phyloP scores from a whole-genome alignment of 1,140 invertebrate genomes.

The Cryptotermes secundus region DNA sequence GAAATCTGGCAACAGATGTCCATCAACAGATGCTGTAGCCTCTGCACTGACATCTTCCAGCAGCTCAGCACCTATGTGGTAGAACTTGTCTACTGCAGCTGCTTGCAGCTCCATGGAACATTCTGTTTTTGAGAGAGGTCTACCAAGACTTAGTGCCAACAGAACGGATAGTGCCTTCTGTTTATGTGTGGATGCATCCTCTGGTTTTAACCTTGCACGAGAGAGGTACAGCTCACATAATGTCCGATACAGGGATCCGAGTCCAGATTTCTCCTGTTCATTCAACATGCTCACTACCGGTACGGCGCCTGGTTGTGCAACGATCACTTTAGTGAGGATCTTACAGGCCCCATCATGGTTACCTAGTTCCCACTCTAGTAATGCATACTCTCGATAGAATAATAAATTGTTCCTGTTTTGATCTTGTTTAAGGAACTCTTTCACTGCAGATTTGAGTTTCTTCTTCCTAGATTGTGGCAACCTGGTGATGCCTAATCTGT shows the following conservation, averaged over 20 bases:
- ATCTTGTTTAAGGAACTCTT: slow-evolving; percentile 54
- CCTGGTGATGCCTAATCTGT: slow-evolving; percentile 49
- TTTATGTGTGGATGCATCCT: neutral
- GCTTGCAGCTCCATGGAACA: neutral
- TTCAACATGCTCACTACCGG: slow-evolving; percentile 21
- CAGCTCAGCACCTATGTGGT: slow-evolving; percentile 42
- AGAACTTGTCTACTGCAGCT: slow-evolving; percentile 39
- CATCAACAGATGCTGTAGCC: slow-evolving; percentile 32
- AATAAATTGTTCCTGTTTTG: slow-evolving; percentile 56
- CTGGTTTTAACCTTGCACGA: neutral
- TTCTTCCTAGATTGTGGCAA: slow-evolving; percentile 47
- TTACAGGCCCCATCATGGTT: slow-evolving; percentile 45
- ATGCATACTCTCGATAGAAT: slow-evolving; percentile 62
- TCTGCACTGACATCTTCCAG: slow-evolving; percentile 32
- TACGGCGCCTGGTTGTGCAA: slow-evolving; percentile 7
- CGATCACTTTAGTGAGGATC: slow-evolving; percentile 29
- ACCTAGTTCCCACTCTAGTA: slow-evolving; percentile 58
- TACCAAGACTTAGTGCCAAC: neutral
- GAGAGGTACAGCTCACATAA: slow-evolving; percentile 45
- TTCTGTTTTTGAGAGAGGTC: neutral
- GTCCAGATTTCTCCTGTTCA: slow-evolving; percentile 43
- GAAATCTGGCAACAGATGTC: slow-evolving; percentile 54
- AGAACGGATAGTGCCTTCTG: neutral
- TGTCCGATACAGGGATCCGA: slow-evolving; percentile 50
- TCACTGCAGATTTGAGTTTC: slow-evolving; percentile 53